Base-by-base conservation (phyloP, 2,888 invertebrate genomes). In the Crematogaster levior region DNA sequence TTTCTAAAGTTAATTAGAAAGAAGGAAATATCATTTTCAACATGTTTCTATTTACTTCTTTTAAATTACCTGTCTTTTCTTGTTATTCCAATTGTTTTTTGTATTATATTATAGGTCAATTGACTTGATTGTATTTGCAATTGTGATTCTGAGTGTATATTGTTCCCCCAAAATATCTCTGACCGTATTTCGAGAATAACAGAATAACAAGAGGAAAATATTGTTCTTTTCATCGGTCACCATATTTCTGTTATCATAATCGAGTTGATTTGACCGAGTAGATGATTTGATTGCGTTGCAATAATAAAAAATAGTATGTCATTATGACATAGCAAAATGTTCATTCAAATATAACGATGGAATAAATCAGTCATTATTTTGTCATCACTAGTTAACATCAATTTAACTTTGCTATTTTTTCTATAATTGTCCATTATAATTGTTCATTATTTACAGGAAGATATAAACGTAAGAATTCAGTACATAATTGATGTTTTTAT, bases 231-330 rank as follows among this genome's bases (percentile, higher is more conserved):
- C 43, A 40, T 5, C 1, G 18, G 1, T 18, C 27, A 15, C 15
- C 9, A 18, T 73, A 43, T 34, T 30, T 60, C 43, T 30, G 43
- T 73, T 61, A 73, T 73, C 43, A n/a, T n/a, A n/a, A n/a, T n/a
- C n/a, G n/a, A n/a, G n/a, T n/a, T n/a, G n/a, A n/a, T 60, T 46
- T 21, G 27, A 60, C 61, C 61, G 27, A 46, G 10, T 15, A 21
- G 63, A 21, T 21, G n/a, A 73, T 43, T 46, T 63, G 63, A 46
- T 61, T 30, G 46, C 30, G 30, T 3, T 30, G 46, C 30, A 73
- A 73, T 6, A 46, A 30, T 61, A 73, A 73, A 63, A 73, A 63
- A 34, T 10, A 18, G 6, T 43, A 60, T 60, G 63, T 73, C 63
- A 73, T 30, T 73, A 43, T 21, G 73, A 73, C 18, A 18, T 18